Conservation (phyloP, 2,113 vertebrate genomes). For the Alligator mississippiensis region DNA sequence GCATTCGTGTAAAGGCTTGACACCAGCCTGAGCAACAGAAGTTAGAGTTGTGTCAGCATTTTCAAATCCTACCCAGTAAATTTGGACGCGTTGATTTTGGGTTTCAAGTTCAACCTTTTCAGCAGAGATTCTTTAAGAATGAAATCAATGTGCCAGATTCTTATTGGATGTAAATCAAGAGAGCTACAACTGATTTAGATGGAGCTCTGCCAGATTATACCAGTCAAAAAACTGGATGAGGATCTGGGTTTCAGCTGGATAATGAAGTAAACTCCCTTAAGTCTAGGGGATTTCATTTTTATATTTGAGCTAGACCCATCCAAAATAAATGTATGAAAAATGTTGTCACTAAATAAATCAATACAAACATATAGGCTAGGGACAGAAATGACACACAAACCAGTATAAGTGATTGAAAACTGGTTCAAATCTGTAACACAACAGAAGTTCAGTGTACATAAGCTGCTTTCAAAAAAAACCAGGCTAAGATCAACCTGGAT, state of each 20-base stretch:
- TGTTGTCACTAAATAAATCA: slow-evolving; percentile 48
- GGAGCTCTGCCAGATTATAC: slow-evolving; percentile 56
- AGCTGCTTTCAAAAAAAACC: no score
- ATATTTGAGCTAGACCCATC: slow-evolving; percentile 69
- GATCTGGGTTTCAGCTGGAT: background rate
- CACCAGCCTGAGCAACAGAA: background rate
- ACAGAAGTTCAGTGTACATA: no score
- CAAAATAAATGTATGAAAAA: slow-evolving; percentile 68
- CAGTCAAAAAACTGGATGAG: slow-evolving; percentile 51
- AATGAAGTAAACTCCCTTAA: slow-evolving; percentile 68
- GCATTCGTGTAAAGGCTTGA: background rate
- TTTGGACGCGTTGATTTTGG: background rate
- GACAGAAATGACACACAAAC: slow-evolving; percentile 12
- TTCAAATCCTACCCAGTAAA: slow-evolving; percentile 18
- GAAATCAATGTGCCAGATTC: background rate
- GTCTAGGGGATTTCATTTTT: slow-evolving; percentile 66
- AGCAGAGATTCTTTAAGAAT: background rate
- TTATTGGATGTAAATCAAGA: background rate
- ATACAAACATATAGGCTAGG: slow-evolving; percentile 10
- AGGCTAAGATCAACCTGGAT: no score
- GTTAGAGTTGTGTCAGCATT: slow-evolving; percentile 2
- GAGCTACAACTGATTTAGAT: background rate
- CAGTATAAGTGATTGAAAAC: no score
- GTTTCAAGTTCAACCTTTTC: slow-evolving; percentile 5
- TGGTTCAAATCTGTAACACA: no score